A percentile compares a stretch with the other conserved stretches of the same genome.
These are phyloP conservation scores for Patella ulyssiponensis DNA, from an alignment of 2,888 invertebrate species.

Conservation along the genomic window DNA sequence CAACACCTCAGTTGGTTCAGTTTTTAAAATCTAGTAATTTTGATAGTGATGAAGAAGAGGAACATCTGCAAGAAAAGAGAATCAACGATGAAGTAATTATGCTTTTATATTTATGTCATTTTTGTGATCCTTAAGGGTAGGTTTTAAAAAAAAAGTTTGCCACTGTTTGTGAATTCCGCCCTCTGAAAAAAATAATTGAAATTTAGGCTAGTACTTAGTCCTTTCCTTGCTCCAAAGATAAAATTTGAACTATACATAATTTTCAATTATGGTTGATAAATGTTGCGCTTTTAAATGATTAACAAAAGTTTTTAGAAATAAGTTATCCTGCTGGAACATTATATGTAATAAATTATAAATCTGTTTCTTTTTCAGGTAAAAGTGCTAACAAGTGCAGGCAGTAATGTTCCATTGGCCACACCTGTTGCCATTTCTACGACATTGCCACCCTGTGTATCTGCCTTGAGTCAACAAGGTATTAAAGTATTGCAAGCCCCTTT, in stretches of 20 bases:
- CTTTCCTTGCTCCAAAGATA: no score
- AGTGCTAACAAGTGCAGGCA: slow-evolving; percentile 76
- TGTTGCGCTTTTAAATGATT: background rate
- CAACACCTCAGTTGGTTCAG: slow-evolving; percentile 80
- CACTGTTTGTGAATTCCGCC: no score
- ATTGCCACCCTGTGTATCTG: slow-evolving; percentile 78
- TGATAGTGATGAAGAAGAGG: slow-evolving; percentile 77
- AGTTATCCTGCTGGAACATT: background rate
- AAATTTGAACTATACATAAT: no score
- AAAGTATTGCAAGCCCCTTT: slow-evolving; percentile 42
- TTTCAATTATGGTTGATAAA: background rate
- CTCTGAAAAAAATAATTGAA: no score
- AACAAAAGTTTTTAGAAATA: background rate
- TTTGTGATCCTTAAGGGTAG: no score
- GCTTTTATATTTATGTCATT: no score
- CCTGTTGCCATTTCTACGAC: slow-evolving; percentile 78
- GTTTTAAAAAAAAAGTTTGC: no score
- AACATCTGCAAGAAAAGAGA: slow-evolving; percentile 50
- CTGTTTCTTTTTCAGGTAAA: slow-evolving; percentile 75
- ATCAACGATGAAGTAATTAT: slow-evolving; percentile 52
- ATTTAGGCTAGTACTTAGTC: no score
- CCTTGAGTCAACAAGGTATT: slow-evolving; percentile 73
- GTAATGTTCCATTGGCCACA: slow-evolving; percentile 70
- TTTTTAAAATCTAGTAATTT: slow-evolving; percentile 84
- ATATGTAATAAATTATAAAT: background rate